Conservation (phyloP, 1,140 invertebrate genomes). For the Diabrotica undecimpunctata region DNA sequence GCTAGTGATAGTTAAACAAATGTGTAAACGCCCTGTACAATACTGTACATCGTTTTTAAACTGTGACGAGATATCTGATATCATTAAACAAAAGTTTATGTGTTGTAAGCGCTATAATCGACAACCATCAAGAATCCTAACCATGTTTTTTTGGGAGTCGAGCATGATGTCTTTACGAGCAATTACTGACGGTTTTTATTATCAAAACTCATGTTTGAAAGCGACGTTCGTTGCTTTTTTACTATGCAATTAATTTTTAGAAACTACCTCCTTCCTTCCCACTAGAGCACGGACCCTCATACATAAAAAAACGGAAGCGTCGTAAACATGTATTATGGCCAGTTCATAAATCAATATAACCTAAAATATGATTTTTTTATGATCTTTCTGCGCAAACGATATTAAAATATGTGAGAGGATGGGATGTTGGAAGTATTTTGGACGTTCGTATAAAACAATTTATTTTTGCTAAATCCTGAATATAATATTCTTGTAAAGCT, state of each 20-base stretch:
- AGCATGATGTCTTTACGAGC: constrained; percentile 19
- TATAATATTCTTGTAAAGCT: no score
- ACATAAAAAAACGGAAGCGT: background rate
- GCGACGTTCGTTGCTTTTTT: background rate
- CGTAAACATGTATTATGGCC: constrained; percentile 11
- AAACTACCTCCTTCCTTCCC: constrained; percentile 3
- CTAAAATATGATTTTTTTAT: constrained; percentile 5
- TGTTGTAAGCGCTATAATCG: no score
- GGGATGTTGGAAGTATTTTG: no score
- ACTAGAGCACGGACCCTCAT: background rate
- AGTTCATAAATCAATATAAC: constrained; percentile 4
- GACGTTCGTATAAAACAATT: no score
- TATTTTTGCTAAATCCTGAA: no score
- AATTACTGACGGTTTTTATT: constrained; percentile 10
- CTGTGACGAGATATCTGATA: no score
- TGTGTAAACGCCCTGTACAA: no score
- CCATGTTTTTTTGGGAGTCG: no score
- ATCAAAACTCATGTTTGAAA: constrained; percentile 10
- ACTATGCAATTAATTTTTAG: constrained; percentile 17
- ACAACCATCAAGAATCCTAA: no score
- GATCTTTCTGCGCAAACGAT: background rate
- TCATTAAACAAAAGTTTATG: no score
- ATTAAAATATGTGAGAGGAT: constrained; percentile 2
- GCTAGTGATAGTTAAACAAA: no score
- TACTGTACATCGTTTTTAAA: no score